Percentiles rank a stretch among this genome's conserved stretches.
Evolutionary conservation across 2,113 vertebrate species (phyloP).

Genomic region (Osmerus mordax): DNA sequence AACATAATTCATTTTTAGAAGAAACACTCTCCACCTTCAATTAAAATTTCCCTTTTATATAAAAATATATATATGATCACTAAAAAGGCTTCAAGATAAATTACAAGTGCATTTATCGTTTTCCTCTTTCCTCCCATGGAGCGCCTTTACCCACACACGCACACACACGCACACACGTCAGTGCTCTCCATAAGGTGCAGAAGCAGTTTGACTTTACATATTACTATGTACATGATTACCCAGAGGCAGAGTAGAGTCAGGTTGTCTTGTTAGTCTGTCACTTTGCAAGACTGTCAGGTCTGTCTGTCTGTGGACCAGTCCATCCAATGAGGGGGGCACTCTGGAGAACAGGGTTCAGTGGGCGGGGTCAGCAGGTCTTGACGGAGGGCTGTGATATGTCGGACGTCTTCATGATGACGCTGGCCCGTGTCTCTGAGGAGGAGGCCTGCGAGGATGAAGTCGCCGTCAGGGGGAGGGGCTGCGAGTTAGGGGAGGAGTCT

Average conservation of each 20-base stretch:
- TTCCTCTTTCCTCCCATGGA: neutral
- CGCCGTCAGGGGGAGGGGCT: neutral
- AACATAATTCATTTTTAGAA: neutral
- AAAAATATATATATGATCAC: neutral
- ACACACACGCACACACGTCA: constrained; percentile 26
- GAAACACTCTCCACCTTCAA: neutral
- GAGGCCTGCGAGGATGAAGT: constrained; percentile 55
- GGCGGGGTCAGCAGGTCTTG: constrained; percentile 77
- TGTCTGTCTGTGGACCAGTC: neutral
- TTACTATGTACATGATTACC: constrained; percentile 52
- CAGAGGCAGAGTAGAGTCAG: constrained; percentile 16
- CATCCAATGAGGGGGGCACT: constrained; percentile 1
- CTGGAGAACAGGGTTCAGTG: constrained; percentile 1
- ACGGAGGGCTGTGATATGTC: constrained; percentile 85
- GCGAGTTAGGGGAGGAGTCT: constrained; percentile 67
- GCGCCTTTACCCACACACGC: neutral
- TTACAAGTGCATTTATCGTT: constrained; percentile 7
- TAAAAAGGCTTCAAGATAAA: constrained; percentile 6
- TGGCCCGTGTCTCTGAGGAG: constrained; percentile 84
- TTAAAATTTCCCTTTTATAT: constrained; percentile 8
- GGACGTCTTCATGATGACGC: constrained; percentile 96
- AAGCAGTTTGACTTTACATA: constrained; percentile 51
- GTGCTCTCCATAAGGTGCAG: constrained; percentile 66
- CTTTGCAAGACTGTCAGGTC: neutral
- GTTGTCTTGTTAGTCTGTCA: constrained; percentile 17